Base-by-base conservation (phyloP, 2,888 invertebrate species). In the Dynastes tityus region DNA sequence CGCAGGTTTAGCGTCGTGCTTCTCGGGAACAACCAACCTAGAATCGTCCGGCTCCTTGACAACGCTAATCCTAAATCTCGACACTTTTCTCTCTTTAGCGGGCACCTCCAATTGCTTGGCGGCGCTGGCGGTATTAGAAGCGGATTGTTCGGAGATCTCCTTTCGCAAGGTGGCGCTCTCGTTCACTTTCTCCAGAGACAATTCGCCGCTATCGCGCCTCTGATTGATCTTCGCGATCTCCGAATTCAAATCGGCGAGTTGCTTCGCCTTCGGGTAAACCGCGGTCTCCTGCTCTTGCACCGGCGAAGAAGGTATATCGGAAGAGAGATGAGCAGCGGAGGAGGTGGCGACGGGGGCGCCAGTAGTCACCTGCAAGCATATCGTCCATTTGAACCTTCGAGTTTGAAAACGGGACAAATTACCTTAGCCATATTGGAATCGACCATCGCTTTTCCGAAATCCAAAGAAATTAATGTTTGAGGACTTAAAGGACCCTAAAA, bases 201-300 rank as follows among this genome's bases (percentile, higher is more conserved):
- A 70, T 40, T 81, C 82, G 5, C 82, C 80, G 67, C 84, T 83
- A 40, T 87, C 87, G 40, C 84, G 80, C 84, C 91, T 90, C 84
- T 90, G 88, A 78, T 91, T 91, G 86, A 92, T 92, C 89, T 91
- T 91, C 86, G 91, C 91, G 83, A 92, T 90, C 88, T 92, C 91
- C 86, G 91, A 91, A 87, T 92, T 92, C 45, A 92, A 88, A 82
- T 91, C 91, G 2, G 90, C 89, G 22, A 92, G 86, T 82, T 71
- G 77, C 49, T 82, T 78, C 65, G 82, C 81, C 76, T 82, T 75
- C 37, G 80, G 77, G 45, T 81, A 67, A 58, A 78, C 73, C 27
- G 37, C 45, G 68, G 29, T 75, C 79, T 32, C 55, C 65, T 27
- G 68, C 37, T 79, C 81, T 16, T 75, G 58, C 9, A 79, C 79